Percentiles rank a stretch among this genome's conserved stretches.
phyloP scores from a whole-genome alignment of 37 sponge, comb jelly and placozoan genomes.

The Agelas oroides region DNA sequence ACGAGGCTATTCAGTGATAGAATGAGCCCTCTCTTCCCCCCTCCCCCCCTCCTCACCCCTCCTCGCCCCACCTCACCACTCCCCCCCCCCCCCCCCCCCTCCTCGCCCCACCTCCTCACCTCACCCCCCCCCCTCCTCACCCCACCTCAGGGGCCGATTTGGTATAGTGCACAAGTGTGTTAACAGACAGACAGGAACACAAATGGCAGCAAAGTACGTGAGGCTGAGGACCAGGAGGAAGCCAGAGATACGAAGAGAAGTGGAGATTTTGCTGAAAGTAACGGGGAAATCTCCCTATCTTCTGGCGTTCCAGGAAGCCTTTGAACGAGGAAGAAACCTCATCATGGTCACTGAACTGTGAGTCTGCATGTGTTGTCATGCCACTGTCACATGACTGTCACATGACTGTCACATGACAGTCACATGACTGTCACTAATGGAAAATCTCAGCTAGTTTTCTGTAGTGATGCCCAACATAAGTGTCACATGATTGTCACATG shows the following conservation, averaged over 20 bases:
- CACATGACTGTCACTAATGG: no score
- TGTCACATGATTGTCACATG: no score
- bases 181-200: conserved; percentile 31
- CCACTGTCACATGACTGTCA: no score
- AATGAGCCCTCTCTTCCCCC: no score
- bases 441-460: no score
- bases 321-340: conserved; percentile 45
- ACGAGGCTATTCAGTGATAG: no score
- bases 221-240: conserved; percentile 41
- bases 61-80: neutral
- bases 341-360: conserved; percentile 72
- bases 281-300: conserved; percentile 53
- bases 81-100: neutral
- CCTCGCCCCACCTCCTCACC: neutral
- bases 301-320: conserved; percentile 53
- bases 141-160: conserved; percentile 50
- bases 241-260: conserved; percentile 31
- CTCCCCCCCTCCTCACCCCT: no score
- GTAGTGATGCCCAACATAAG: no score
- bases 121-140: neutral
- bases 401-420: no score
- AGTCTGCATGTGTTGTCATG: conserved; percentile 2
- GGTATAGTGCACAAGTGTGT: conserved; percentile 71
- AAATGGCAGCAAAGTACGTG: conserved; percentile 64
- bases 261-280: conserved; percentile 44